Evolutionary conservation across 2,113 vertebrate species (phyloP).

Genomic region (Rhizomys pruinosus): DNA sequence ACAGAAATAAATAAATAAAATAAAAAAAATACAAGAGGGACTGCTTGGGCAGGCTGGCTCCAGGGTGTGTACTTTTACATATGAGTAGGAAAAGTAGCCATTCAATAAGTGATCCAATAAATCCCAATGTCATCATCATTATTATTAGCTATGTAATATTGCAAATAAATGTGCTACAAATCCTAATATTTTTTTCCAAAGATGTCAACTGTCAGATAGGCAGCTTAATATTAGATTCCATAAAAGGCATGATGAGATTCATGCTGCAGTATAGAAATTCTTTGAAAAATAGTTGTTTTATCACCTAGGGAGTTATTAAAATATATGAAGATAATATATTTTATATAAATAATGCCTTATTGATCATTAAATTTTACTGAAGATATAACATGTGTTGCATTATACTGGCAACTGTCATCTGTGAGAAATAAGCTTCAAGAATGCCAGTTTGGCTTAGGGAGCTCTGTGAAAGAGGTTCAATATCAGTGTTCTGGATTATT

Average conservation of each 20-base stretch:
- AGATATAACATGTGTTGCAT: slow-evolving; percentile 64
- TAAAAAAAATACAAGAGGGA: too few species aligned
- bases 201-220: slow-evolving; percentile 1
- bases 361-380: slow-evolving; percentile 66
- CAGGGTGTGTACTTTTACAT: background rate
- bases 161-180: slow-evolving; percentile 9
- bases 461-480: slow-evolving; percentile 66
- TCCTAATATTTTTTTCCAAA: slow-evolving; percentile 40
- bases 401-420: slow-evolving; percentile 70
- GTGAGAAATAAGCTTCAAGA: slow-evolving; percentile 73
- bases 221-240: slow-evolving; percentile 43
- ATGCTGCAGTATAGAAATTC: background rate
- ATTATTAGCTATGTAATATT: background rate
- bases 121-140: slow-evolving; percentile 22
- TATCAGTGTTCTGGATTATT: slow-evolving; percentile 70
- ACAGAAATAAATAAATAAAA: too few species aligned
- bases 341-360: slow-evolving; percentile 57
- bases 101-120: slow-evolving; percentile 38
- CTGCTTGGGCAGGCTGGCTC: background rate
- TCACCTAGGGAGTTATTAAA: slow-evolving; percentile 42
- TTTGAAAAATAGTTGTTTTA: slow-evolving; percentile 38
- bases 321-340: slow-evolving; percentile 25
- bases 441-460: slow-evolving; percentile 76
- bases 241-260: slow-evolving; percentile 29
- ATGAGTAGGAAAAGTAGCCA: background rate